Percentiles rank a stretch among this genome's conserved stretches.
phyloP scores from a whole-genome alignment of 2,888 invertebrate species.

The Hirtodrosophila confusa region DNA sequence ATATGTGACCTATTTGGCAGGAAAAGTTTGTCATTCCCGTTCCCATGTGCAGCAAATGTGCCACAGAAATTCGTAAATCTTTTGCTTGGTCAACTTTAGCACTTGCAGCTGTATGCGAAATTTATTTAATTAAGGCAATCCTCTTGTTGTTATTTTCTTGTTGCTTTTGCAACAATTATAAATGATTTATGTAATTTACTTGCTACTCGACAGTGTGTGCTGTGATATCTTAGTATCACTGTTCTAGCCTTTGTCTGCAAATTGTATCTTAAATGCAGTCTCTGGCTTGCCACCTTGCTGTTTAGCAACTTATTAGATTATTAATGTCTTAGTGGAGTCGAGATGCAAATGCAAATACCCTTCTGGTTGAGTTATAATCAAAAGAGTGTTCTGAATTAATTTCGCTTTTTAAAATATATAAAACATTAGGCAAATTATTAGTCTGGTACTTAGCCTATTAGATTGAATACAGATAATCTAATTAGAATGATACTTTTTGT shows the following conservation, averaged over 20 bases:
- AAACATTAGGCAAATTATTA: no score
- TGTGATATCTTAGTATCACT: conserved; percentile 1
- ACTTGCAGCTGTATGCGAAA: conserved; percentile 23
- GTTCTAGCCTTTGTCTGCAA: neutral
- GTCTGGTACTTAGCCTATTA: no score
- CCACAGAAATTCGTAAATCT: conserved; percentile 34
- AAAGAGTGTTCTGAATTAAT: no score
- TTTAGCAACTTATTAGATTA: conserved; percentile 23
- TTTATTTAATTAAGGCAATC: conserved; percentile 67
- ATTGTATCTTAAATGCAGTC: conserved; percentile 16
- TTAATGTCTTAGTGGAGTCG: conserved; percentile 8
- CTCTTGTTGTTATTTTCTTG: conserved; percentile 16
- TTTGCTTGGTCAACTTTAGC: conserved; percentile 34
- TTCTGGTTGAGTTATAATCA: no score
- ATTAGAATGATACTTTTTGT: no score
- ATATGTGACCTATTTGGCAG: conserved; percentile 39
- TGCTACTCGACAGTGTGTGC: conserved; percentile 12
- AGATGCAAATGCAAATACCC: neutral
- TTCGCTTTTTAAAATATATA: no score
- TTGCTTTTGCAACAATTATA: conserved; percentile 63
- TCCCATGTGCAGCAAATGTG: conserved; percentile 36
- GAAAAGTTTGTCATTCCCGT: conserved; percentile 39
- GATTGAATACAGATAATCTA: no score
- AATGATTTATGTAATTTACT: conserved; percentile 73
- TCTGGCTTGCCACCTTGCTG: conserved; percentile 3